phyloP scores from a whole-genome alignment of 2,888 invertebrate genomes.

The Pristionchus exspectatus region DNA sequence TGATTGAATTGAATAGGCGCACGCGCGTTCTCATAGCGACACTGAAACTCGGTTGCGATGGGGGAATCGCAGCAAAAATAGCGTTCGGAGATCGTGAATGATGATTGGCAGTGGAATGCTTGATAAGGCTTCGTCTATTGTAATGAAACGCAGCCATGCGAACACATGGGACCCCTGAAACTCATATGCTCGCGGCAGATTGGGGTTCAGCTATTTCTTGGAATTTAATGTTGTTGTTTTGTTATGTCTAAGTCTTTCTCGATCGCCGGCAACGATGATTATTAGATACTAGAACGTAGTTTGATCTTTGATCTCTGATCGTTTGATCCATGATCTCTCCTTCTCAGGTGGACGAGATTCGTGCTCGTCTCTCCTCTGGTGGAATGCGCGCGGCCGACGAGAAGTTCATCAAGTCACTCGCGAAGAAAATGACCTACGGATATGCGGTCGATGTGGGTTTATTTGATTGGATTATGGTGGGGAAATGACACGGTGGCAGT shows the following conservation, averaged over 20 bases:
- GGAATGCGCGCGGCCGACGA: conserved; percentile 61
- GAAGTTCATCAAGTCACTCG: conserved; percentile 61
- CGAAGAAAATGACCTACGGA: conserved; percentile 53
- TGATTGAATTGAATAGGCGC: background rate
- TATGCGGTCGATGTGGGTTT: conserved; percentile 54
- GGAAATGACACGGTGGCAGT: background rate
- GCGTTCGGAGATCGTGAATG: too few relatives aligned
- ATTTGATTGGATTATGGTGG: background rate
- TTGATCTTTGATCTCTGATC: background rate
- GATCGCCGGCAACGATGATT: too few relatives aligned
- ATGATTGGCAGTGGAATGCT: too few relatives aligned
- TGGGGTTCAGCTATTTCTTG: too few relatives aligned
- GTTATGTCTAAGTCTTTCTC: too few relatives aligned
- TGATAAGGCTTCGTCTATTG: too few relatives aligned
- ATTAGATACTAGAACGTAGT: background rate
- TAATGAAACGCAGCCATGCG: too few relatives aligned
- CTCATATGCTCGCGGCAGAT: too few relatives aligned
- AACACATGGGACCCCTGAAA: too few relatives aligned
- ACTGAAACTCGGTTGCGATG: background rate
- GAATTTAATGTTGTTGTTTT: too few relatives aligned
- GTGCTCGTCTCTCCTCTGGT: background rate
- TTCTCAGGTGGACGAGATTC: conserved; percentile 7
- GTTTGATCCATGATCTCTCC: background rate
- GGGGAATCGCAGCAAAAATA: too few relatives aligned
- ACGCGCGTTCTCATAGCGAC: background rate